phyloP scores from a whole-genome alignment of 1,140 invertebrate species.

The Anthonomus grandis region DNA sequence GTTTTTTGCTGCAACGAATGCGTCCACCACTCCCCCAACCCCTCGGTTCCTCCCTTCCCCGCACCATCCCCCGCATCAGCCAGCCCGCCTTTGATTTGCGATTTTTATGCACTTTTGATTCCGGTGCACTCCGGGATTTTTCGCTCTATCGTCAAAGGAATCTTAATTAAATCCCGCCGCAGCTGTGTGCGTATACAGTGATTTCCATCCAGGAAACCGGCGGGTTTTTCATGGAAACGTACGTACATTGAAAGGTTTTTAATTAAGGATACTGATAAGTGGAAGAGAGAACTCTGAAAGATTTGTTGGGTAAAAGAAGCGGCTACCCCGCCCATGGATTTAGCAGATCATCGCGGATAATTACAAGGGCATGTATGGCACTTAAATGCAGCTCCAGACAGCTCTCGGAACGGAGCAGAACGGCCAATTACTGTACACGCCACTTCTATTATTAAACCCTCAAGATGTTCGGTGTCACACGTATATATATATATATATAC shows the following conservation, averaged over 20 bases:
- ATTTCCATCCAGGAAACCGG: too few relatives aligned
- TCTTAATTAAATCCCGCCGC: slow-evolving; percentile 1
- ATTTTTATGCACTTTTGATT: slow-evolving; percentile 11
- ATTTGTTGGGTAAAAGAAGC: too few relatives aligned
- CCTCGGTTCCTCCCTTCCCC: slow-evolving; percentile 3
- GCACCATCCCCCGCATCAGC: not conserved
- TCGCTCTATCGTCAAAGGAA: not conserved
- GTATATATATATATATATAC: too few relatives aligned
- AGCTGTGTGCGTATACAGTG: not conserved
- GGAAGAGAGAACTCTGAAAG: too few relatives aligned
- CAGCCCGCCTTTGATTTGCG: slow-evolving; percentile 1
- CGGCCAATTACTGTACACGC: slow-evolving; percentile 16
- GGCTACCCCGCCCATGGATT: slow-evolving; percentile 14
- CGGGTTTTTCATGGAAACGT: too few relatives aligned
- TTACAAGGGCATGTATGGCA: not conserved
- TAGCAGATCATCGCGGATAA: slow-evolving; percentile 9
- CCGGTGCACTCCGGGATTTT: too few relatives aligned
- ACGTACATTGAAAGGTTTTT: too few relatives aligned
- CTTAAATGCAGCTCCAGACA: not conserved
- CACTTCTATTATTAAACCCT: slow-evolving; percentile 23
- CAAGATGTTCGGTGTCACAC: slow-evolving; percentile 20
- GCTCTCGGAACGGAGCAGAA: slow-evolving; percentile 8
- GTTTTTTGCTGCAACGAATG: slow-evolving; percentile 10
- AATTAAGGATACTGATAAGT: too few relatives aligned
- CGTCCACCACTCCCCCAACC: not conserved